These are phyloP conservation scores for Scelioninae gen. 2 DNA, from an alignment of 2,888 invertebrate genomes.

Conservation along the genomic window DNA sequence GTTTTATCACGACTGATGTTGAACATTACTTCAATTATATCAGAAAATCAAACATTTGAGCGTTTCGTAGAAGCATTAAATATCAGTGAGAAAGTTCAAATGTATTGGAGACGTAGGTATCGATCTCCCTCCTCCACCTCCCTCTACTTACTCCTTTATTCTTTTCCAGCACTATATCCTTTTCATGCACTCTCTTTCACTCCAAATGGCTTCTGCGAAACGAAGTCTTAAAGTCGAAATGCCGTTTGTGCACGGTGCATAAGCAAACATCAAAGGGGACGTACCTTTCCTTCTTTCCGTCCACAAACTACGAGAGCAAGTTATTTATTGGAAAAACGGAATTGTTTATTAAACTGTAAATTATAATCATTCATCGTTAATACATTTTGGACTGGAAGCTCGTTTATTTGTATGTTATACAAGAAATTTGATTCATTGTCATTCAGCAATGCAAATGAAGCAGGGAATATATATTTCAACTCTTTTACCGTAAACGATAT, in stretches of 20 bases:
- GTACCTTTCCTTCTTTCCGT: slow-evolving; percentile 53
- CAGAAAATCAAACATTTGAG: slow-evolving; percentile 53
- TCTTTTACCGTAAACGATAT: no score
- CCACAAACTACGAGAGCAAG: slow-evolving; percentile 51
- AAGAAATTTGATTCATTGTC: no score
- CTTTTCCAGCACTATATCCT: slow-evolving; percentile 48
- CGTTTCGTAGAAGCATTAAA: slow-evolving; percentile 62
- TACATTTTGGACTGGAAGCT: neutral
- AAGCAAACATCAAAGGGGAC: slow-evolving; percentile 64
- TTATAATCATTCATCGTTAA: slow-evolving; percentile 16
- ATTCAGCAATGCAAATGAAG: no score
- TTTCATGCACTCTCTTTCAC: slow-evolving; percentile 58
- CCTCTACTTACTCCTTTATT: slow-evolving; percentile 31
- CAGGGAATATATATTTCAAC: no score
- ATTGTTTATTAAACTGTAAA: slow-evolving; percentile 44
- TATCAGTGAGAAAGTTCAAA: slow-evolving; percentile 66
- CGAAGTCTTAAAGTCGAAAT: slow-evolving; percentile 65
- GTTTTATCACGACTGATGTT: slow-evolving; percentile 24
- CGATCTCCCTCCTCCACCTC: slow-evolving; percentile 62
- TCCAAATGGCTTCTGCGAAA: slow-evolving; percentile 62
- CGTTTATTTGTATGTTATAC: no score
- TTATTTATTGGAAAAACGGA: slow-evolving; percentile 52
- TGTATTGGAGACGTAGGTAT: slow-evolving; percentile 65
- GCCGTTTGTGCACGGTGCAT: slow-evolving; percentile 62
- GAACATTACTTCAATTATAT: slow-evolving; percentile 51